Evolutionary conservation across 1,140 invertebrate genomes (phyloP).

Genomic region (Drepana arcuata): DNA sequence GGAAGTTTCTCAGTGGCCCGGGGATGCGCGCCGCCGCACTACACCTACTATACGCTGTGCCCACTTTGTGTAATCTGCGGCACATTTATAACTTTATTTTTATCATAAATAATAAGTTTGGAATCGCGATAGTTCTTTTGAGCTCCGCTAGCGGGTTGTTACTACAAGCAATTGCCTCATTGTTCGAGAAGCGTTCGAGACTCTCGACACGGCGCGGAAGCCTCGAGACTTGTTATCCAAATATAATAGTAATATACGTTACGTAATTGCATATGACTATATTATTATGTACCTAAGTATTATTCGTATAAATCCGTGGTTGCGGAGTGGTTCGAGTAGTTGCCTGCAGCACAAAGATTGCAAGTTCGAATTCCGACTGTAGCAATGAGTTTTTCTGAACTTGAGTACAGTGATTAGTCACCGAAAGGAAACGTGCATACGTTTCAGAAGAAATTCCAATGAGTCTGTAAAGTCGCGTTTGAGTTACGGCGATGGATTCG

Average conservation of each 20-base stretch:
- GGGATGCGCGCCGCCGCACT: constrained; percentile 49
- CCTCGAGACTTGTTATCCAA: constrained; percentile 22
- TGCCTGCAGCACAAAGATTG: too few relatives aligned
- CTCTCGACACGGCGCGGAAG: constrained; percentile 8
- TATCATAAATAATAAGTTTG: constrained; percentile 8
- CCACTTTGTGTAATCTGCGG: constrained; percentile 29
- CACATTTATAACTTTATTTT: constrained; percentile 22
- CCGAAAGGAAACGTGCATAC: too few relatives aligned
- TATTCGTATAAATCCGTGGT: too few relatives aligned
- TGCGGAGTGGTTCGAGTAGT: too few relatives aligned
- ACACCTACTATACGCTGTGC: constrained; percentile 31
- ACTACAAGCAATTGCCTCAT: constrained; percentile 32
- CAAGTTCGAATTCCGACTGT: too few relatives aligned
- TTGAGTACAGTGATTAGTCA: too few relatives aligned
- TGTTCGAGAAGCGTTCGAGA: constrained; percentile 20
- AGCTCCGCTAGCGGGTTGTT: constrained; percentile 20
- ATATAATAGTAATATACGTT: constrained; percentile 9
- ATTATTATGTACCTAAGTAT: too few relatives aligned
- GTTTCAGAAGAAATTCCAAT: too few relatives aligned
- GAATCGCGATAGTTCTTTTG: constrained; percentile 10
- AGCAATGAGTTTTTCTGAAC: too few relatives aligned
- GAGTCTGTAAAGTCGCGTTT: too few relatives aligned
- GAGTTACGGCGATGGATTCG: too few relatives aligned
- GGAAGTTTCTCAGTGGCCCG: constrained; percentile 61
- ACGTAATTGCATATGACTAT: too few relatives aligned